phyloP scores from a whole-genome alignment of 2,113 vertebrate genomes.

The Mobula hypostoma region DNA sequence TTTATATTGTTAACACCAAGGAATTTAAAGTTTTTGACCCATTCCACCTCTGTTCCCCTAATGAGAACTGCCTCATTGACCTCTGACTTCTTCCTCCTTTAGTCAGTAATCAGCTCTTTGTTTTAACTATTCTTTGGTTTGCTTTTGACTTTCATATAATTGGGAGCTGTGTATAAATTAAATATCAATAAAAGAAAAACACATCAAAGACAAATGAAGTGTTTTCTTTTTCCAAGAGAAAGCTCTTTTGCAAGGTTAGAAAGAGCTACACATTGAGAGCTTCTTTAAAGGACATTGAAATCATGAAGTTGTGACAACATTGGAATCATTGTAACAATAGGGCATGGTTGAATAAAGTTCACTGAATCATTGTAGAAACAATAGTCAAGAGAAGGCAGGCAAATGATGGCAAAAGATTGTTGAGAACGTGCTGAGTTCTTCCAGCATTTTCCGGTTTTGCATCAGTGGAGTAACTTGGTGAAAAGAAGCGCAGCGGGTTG shows the following conservation, averaged over 20 bases:
- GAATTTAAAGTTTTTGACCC: too few species aligned
- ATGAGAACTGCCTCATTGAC: too few species aligned
- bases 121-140: too few species aligned
- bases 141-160: too few species aligned
- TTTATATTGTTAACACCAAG: too few species aligned
- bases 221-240: neutral
- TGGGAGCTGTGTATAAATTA: neutral
- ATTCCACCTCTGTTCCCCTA: too few species aligned
- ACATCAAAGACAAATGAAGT: neutral
- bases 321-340: neutral
- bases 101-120: too few species aligned
- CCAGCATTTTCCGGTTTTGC: too few species aligned
- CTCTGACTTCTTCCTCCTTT: too few species aligned
- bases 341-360: neutral
- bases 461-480: neutral
- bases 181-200: neutral
- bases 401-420: neutral
- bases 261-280: neutral
- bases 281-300: neutral
- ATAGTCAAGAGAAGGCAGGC: neutral
- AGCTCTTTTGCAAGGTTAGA: neutral
- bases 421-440: neutral
- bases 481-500: too few species aligned
- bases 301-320: neutral
- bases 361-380: neutral